A percentile compares a stretch with the other conserved stretches of the same genome.
phyloP scores from a whole-genome alignment of 2,888 invertebrate genomes.

The Lasius fuliginosus region DNA sequence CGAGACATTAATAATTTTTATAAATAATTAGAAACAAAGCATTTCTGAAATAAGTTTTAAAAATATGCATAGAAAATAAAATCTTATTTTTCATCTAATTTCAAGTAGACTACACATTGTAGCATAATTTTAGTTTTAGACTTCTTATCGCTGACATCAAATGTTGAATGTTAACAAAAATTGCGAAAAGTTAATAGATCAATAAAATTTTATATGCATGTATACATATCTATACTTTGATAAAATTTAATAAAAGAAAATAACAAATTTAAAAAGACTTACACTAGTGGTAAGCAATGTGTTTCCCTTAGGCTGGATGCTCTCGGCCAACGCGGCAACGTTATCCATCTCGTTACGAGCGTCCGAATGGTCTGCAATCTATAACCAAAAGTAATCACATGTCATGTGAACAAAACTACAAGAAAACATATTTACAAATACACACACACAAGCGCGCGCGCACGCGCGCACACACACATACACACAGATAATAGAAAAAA shows the following conservation, averaged over 20 bases:
- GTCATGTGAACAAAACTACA: neutral
- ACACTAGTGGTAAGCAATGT: conserved; percentile 97
- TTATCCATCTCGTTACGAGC: conserved; percentile 94
- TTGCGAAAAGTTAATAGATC: neutral
- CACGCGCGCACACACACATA: neutral
- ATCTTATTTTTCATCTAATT: neutral
- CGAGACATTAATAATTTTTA: neutral
- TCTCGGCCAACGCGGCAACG: conserved; percentile 97
- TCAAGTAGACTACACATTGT: neutral
- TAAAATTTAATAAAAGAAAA: conserved; percentile 33
- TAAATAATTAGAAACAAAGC: neutral
- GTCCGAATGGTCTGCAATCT: conserved; percentile 86
- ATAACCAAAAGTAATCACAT: conserved; percentile 44
- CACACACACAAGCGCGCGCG: too few species aligned
- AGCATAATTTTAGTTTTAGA: neutral
- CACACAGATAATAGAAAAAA: neutral
- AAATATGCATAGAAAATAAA: neutral
- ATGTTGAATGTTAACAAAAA: neutral
- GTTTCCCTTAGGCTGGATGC: conserved; percentile 99
- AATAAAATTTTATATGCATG: neutral
- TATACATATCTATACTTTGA: neutral
- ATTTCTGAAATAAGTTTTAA: neutral
- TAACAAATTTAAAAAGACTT: conserved; percentile 79
- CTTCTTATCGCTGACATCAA: neutral
- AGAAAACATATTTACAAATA: neutral